phyloP scores from a whole-genome alignment of 53 echinoderm and acorn worm species.

The Holothuria scabra region DNA sequence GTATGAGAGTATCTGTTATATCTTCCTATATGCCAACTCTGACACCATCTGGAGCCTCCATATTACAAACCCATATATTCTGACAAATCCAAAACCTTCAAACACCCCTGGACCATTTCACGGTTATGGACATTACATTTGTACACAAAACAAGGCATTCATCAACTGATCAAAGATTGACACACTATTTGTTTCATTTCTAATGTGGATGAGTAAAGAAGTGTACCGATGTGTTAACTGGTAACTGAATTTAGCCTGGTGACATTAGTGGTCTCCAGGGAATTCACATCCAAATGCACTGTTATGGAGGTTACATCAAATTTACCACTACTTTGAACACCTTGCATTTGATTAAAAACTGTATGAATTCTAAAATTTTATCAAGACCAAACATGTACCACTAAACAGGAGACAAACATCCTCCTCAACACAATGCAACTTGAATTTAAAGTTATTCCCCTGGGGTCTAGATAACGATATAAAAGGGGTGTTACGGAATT shows the following conservation, averaged over 20 bases:
- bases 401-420: not conserved
- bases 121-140: conserved; percentile 12
- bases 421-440: not conserved
- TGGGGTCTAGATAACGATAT: not conserved
- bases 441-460: not conserved
- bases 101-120: not conserved
- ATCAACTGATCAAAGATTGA: not conserved
- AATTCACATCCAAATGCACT: too few relatives aligned
- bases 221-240: not conserved
- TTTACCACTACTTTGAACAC: not conserved
- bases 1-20: too few relatives aligned
- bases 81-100: too few relatives aligned
- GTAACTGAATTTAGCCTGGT: not conserved
- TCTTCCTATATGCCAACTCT: too few relatives aligned
- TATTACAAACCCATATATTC: too few relatives aligned
- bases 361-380: not conserved
- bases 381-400: not conserved
- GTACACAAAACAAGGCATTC: conserved; percentile 1
- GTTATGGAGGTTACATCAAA: too few relatives aligned
- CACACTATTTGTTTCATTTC: too few relatives aligned
- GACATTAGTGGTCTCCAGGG: too few relatives aligned
- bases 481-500: not conserved
- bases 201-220: not conserved
- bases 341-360: not conserved
- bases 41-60: too few relatives aligned